Evolutionary conservation across 1,140 invertebrate genomes (phyloP), one percentile per base, ranked within the genome.

Genomic region (Lepeophtheirus salmonis): DNA sequence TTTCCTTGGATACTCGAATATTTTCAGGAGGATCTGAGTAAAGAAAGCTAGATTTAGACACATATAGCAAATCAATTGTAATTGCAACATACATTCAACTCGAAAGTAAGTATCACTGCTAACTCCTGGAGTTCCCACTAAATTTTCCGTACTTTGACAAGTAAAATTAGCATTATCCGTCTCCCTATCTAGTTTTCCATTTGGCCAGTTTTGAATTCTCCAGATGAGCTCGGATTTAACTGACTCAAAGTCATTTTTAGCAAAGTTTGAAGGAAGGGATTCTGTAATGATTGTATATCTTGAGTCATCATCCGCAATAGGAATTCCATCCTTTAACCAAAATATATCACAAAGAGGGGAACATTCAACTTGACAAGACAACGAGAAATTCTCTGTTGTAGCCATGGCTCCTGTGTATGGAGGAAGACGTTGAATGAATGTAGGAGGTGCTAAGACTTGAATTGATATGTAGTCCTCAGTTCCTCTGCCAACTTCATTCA

Each of bases 291-390:
- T 78, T 6, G 60, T 52, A 60, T 63, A 68, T n/a, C 62, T 52
- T 13, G 64, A 62, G 20, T 63, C 62, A 41, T 67, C 63, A 14
- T 56, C 61, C 25, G 20, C 50, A 30, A 50, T 62, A 14, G 54
- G 20, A 61, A 62, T 62, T 16, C 24, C 54, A 48, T 22, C 64
- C 68, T 84, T 87, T 52, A 80, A 75, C 89, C 89, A 92, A 13
- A 80, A 75, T 50, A 92, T 81, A 25, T 79, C 77, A 69, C 88
- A 91, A 12, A 83, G 73, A 0, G 88, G 87, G 3, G 80, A 84
- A 69, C 88, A 91, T 68, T 92, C 87, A 18, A 91, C 83, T 64
- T 84, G 79, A 69, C 88, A 92, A 3, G 82, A 83, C 10, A 90
- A 76, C 56, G 78, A 84, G 49, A 89, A 82, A 66, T 83, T 80